Conservation (phyloP, 2,797 vertebrate genomes). For the Sphenopsis melanotis region DNA sequence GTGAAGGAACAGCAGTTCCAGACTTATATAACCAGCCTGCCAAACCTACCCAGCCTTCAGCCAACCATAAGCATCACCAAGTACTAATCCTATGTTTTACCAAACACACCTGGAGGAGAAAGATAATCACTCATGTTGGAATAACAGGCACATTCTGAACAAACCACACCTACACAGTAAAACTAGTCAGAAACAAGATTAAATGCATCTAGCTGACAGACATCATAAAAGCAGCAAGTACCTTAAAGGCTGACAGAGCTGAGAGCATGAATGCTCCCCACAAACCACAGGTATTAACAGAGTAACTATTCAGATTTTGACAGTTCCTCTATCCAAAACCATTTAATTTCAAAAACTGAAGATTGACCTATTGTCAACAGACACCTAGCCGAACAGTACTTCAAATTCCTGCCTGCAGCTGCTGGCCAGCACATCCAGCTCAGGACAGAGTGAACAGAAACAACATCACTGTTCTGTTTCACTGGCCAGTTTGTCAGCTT, state of each 20-base stretch:
- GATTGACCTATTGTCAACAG: neutral
- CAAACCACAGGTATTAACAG: neutral
- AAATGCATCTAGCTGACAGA: neutral
- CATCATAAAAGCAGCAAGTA: neutral
- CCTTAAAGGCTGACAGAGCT: neutral
- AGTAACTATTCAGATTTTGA: neutral
- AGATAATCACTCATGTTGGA: neutral
- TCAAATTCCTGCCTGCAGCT: neutral
- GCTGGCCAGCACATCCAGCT: neutral
- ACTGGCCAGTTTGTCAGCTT: neutral
- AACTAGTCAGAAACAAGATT: neutral
- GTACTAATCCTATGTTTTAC: neutral
- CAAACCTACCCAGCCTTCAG: conserved; percentile 26
- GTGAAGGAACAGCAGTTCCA: neutral
- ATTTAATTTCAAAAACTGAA: neutral
- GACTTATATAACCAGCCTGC: conserved; percentile 13
- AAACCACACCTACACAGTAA: neutral
- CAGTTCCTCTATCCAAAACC: neutral
- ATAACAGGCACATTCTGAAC: neutral
- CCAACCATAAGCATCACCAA: conserved; percentile 32
- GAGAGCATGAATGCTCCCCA: neutral
- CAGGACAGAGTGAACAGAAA: neutral
- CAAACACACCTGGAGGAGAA: conserved; percentile 15
- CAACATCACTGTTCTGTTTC: neutral
- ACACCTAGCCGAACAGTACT: neutral